Evolutionary conservation across 1,140 invertebrate species (phyloP), one percentile per base, ranked within the genome.

Genomic region (Leptestheria dahalacensis): DNA sequence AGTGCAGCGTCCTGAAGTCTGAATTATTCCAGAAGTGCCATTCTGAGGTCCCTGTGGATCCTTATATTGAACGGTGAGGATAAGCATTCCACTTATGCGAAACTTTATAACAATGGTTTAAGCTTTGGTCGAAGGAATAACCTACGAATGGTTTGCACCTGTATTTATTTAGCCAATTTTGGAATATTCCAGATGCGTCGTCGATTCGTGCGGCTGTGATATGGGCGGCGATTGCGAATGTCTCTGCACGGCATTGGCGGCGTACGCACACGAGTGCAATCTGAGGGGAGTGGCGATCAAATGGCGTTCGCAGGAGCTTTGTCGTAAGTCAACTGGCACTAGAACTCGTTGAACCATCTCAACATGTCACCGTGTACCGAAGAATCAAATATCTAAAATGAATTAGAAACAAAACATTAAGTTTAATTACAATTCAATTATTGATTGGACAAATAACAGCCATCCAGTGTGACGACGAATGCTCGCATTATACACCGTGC

Each of bases 171-270:
- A n/a, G n/a, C n/a, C n/a, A 41, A 41, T 41, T 9, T 9, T 41
- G 33, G 6, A 41, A 41, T 41, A 56, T 61, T 49, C 23, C 53
- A 75, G 83, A 48, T 91, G 88, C 69, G 78, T 86, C 57, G 80
- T 80, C 57, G 88, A 92, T 71, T 78, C 85, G 0, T 94, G 89
- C 71, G 87, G 82, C 24, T 95, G 91, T 70, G 88, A 92, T 70
- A 74, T 79, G 66, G 90, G 90, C 20, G 90, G 83, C 0, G 90
- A 93, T 69, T 95, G 91, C 68, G 83, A 87, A 59, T 95, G 90
- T 72, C 70, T 91, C 0, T 94, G 91, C 69, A 89, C 89, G 1
- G 85, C 89, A 0, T 73, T 94, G 15, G 83, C 88, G 0, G 83
- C 85, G 3, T 93, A 93, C 70, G 86, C 87, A 20, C 80, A 89